Base-by-base conservation (phyloP, 1,140 invertebrate species). In the Monomorium pharaonis region DNA sequence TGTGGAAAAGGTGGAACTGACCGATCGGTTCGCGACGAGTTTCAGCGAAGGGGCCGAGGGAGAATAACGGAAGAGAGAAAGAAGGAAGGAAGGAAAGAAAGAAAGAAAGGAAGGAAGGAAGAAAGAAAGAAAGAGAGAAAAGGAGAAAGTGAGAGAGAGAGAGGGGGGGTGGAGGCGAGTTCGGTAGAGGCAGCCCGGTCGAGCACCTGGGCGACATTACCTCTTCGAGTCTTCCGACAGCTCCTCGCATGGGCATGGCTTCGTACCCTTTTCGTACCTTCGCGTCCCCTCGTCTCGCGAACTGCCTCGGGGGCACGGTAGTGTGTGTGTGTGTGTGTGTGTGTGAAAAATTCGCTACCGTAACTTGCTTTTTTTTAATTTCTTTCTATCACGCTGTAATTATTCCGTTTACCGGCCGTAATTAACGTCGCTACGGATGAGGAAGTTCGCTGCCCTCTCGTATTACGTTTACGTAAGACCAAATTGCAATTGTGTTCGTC, bases 141-240 rank as follows among this genome's bases (percentile, higher is more conserved):
- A 12, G 44, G 18, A 70, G n/a, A 12, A 37, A 37, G 7, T 7
- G 37, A 3, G 27, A 33, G 70, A 62, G 67, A 86, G 27, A 33
- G 70, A 62, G 67, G 84, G 74, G 83, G 85, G 86, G 86, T 74
- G 77, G 86, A 90, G 81, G 81, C 44, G 86, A 91, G 89, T 91
- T 89, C 76, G 90, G 91, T 86, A 90, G 87, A 87, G 89, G 85
- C n/a, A n/a, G n/a, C n/a, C 86, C 87, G 88, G 86, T 91, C 90
- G 89, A 84, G 90, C 90, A 92, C 89, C 90, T 91, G 92, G 88
- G 86, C 90, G 91, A 92, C 91, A 92, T 89, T 91, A 77, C 88
- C 88, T 89, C 76, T 85, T 90, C 83, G 81, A 78, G 76, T 86
- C 86, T 86, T 87, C 70, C 77, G 54, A 88, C 88, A 84, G 27